phyloP scores from a whole-genome alignment of 2,888 invertebrate species.

The Callyntrura sp. region DNA sequence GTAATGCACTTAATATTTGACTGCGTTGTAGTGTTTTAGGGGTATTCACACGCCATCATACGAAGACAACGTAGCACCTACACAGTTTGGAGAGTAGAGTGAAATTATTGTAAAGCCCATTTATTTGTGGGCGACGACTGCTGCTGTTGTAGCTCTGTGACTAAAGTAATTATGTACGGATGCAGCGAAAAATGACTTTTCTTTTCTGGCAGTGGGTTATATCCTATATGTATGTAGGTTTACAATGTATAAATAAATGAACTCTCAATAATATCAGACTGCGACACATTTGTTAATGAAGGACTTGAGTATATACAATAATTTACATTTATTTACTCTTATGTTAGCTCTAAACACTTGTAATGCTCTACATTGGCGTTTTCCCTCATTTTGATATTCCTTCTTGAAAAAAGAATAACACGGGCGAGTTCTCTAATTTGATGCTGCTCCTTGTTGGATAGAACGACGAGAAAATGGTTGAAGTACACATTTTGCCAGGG shows the following conservation, averaged over 20 bases:
- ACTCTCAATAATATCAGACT: neutral
- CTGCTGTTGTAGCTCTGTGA: slow-evolving; percentile 53
- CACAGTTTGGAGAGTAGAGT: neutral
- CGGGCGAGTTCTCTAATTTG: too few species aligned
- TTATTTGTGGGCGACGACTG: slow-evolving; percentile 1
- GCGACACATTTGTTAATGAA: neutral
- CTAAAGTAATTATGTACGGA: slow-evolving; percentile 70
- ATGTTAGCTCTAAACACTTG: too few species aligned
- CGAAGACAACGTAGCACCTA: too few species aligned
- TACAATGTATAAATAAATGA: neutral
- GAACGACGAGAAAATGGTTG: too few species aligned
- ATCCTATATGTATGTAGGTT: neutral
- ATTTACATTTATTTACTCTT: too few species aligned
- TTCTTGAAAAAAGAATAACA: too few species aligned
- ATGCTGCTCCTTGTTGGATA: too few species aligned
- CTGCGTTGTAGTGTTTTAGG: too few species aligned
- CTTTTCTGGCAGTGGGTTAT: slow-evolving; percentile 7
- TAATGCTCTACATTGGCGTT: too few species aligned
- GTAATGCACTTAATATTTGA: too few species aligned
- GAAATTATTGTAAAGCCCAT: neutral
- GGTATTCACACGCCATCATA: neutral
- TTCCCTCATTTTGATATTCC: too few species aligned
- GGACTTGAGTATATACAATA: neutral
- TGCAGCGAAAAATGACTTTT: slow-evolving; percentile 20
- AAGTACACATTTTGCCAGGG: too few species aligned